A percentile compares a stretch with the other conserved stretches of the same genome.
Evolutionary conservation across 1,140 invertebrate genomes (phyloP).

Genomic region (Venturia canescens): DNA sequence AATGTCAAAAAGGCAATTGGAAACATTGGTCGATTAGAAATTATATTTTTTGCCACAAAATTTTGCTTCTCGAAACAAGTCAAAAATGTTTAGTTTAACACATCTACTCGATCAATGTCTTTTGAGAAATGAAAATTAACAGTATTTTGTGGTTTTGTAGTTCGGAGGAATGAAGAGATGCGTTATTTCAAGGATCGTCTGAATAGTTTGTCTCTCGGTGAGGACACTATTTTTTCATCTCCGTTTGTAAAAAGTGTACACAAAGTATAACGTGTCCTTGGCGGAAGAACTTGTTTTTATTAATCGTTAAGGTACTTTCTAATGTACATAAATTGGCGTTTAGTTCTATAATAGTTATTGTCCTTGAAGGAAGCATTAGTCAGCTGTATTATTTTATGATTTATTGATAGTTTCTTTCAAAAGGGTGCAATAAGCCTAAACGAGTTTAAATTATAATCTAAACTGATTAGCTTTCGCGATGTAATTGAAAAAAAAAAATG

Average conservation of each 20-base stretch:
- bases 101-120: neutral
- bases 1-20: neutral
- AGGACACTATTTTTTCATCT: too few species aligned
- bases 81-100: neutral
- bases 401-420: neutral
- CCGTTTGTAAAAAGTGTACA: too few species aligned
- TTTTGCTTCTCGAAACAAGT: neutral
- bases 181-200: too few species aligned
- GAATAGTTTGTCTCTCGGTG: too few species aligned
- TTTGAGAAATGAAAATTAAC: neutral
- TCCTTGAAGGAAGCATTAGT: conserved; percentile 36
- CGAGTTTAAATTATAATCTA: neutral
- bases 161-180: neutral
- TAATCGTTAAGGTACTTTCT: too few species aligned
- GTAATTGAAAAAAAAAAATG: neutral
- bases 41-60: too few species aligned
- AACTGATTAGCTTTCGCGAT: neutral
- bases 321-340: conserved; percentile 22
- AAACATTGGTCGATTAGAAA: conserved; percentile 18
- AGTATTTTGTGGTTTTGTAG: conserved; percentile 15
- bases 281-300: neutral
- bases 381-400: conserved; percentile 22
- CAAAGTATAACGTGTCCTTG: neutral
- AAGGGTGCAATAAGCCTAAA: too few species aligned
- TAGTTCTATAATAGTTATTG: conserved; percentile 5